Evolutionary conservation across 1,140 invertebrate genomes (phyloP).

Genomic region (Penaeus japonicus): DNA sequence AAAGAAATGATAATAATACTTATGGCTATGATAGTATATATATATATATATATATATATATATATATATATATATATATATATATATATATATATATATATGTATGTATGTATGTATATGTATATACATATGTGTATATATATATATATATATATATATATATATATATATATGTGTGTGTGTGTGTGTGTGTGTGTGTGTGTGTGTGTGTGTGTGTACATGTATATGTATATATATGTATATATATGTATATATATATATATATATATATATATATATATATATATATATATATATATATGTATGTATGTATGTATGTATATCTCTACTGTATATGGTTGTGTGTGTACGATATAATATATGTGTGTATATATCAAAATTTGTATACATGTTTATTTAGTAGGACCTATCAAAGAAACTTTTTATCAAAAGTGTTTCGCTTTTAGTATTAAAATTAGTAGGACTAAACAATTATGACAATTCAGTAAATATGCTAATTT

Average conservation of each 20-base stretch:
- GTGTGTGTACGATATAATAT: too few relatives aligned
- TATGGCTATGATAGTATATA: too few relatives aligned
- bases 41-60: neutral
- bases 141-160: neutral
- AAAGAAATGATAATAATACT: too few relatives aligned
- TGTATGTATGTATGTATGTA: neutral
- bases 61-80: neutral
- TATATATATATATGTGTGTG: neutral
- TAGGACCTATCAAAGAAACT: too few relatives aligned
- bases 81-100: conserved; percentile 9
- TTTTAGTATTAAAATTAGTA: too few relatives aligned
- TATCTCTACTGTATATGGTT: neutral
- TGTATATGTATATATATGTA: neutral
- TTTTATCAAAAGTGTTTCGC: too few relatives aligned
- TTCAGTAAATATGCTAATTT: too few relatives aligned
- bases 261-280: conserved; percentile 13
- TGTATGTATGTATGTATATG: neutral
- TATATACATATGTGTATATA: neutral
- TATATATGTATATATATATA: conserved; percentile 6
- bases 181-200: neutral
- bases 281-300: neutral
- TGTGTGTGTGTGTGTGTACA: neutral
- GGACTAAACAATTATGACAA: too few relatives aligned
- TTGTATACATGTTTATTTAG: neutral
- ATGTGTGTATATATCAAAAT: neutral